phyloP scores from a whole-genome alignment of 2,797 vertebrate species.

The Mycteria americana region DNA sequence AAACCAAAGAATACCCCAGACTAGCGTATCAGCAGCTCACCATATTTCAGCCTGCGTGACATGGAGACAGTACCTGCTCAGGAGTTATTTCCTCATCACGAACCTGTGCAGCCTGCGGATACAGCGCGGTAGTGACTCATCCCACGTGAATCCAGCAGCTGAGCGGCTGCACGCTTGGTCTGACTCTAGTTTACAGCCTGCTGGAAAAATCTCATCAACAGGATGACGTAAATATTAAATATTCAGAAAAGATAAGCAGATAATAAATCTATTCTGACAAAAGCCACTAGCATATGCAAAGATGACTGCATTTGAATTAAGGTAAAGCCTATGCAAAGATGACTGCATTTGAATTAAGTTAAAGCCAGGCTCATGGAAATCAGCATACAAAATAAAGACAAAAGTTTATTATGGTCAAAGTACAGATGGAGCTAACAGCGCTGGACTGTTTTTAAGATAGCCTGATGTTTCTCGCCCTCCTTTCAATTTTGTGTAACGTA shows the following conservation, averaged over 20 bases:
- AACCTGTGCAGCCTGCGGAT: neutral
- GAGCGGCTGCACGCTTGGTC: neutral
- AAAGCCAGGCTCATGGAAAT: conserved; percentile 2
- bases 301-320: conserved; percentile 4
- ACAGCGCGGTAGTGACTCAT: neutral
- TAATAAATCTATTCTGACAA: conserved; percentile 55
- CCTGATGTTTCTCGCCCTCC: neutral
- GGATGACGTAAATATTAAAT: conserved; percentile 59
- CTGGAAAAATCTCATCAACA: neutral
- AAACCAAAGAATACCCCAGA: neutral
- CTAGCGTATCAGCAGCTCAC: neutral
- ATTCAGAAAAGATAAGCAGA: conserved; percentile 57
- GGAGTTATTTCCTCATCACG: neutral
- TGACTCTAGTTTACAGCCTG: neutral
- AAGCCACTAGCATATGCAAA: neutral
- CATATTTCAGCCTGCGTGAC: neutral
- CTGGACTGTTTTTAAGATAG: neutral
- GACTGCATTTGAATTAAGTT: neutral
- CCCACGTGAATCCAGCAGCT: neutral
- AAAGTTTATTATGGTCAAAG: neutral
- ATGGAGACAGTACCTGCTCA: neutral
- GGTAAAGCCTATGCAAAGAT: neutral
- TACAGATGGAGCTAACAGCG: neutral
- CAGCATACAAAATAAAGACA: conserved; percentile 16
- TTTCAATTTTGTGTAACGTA: neutral